Base-by-base conservation (phyloP, 2,888 invertebrate species). In the Lepidonotus clava region DNA sequence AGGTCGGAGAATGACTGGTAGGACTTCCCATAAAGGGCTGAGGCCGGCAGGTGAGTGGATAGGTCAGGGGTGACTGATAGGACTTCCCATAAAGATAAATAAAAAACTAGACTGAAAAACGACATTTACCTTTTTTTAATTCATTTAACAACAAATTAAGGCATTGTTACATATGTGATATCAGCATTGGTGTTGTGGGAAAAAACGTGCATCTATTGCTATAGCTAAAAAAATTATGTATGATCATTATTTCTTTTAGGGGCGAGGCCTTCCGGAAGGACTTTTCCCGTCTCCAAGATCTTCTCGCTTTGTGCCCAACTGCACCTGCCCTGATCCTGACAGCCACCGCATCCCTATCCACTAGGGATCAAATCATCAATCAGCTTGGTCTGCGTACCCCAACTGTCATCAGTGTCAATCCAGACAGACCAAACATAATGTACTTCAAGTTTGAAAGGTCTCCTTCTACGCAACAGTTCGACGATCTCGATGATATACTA, bases 211-310 rank as follows among this genome's bases (percentile, higher is more conserved):
- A n/a, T n/a, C n/a, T n/a, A n/a, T n/a, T n/a, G n/a, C n/a, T n/a
- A n/a, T n/a, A n/a, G n/a, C n/a, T n/a, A n/a, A n/a, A n/a, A n/a
- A n/a, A n/a, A n/a, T n/a, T n/a, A n/a, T n/a, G n/a, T n/a, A n/a
- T n/a, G n/a, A n/a, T n/a, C n/a, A n/a, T n/a, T 56, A 56, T 61
- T 61, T 61, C n/a, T n/a, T 61, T 1, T 24, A 61, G 61, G 61
- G 61, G 61, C 2, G 61, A n/a, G 28, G 24, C 24, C 4, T 61
- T 61, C 61, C 1, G 61, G 24, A 24, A 18, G 24, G 61, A 11
- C 14, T 61, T 61, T 24, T 1, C 2, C 24, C 1, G 24, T 1
- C 61, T 61, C 11, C 2, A 28, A 2, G 61, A 61, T 4, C 2
- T 61, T 1, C 28, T 61, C 11, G 61, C 11, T 4, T 24, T 4